These are phyloP conservation scores for Cantharis rustica DNA, from an alignment of 2,888 invertebrate species.

Conservation along the genomic window DNA sequence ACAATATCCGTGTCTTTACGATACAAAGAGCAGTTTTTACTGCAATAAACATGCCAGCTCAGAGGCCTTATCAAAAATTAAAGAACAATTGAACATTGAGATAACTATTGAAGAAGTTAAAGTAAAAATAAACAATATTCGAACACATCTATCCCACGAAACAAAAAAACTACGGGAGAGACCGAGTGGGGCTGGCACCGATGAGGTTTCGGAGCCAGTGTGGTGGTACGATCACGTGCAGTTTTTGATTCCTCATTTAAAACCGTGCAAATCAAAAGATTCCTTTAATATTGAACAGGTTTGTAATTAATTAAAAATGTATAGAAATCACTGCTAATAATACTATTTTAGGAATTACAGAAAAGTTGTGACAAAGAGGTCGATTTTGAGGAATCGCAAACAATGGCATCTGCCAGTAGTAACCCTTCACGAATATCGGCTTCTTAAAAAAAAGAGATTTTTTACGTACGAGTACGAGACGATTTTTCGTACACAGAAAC, in stretches of 20 bases:
- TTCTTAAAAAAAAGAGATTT: not conserved
- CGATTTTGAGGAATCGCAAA: not conserved
- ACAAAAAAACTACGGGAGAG: not conserved
- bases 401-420: not conserved
- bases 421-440: not conserved
- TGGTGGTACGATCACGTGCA: no score
- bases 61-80: not conserved
- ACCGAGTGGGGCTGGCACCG: not conserved
- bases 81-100: not conserved
- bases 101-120: not conserved
- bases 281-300: not conserved
- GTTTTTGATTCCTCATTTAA: not conserved
- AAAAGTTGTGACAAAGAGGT: not conserved
- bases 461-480: not conserved
- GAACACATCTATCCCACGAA: not conserved
- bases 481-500: not conserved
- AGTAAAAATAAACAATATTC: not conserved
- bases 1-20: not conserved
- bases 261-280: not conserved
- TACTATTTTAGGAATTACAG: no score
- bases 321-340: no score
- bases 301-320: no score
- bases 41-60: not conserved
- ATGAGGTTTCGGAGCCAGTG: not conserved
- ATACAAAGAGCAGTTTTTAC: not conserved